Conservation (phyloP, 2,797 vertebrate genomes). For the Coregonus sp. region DNA sequence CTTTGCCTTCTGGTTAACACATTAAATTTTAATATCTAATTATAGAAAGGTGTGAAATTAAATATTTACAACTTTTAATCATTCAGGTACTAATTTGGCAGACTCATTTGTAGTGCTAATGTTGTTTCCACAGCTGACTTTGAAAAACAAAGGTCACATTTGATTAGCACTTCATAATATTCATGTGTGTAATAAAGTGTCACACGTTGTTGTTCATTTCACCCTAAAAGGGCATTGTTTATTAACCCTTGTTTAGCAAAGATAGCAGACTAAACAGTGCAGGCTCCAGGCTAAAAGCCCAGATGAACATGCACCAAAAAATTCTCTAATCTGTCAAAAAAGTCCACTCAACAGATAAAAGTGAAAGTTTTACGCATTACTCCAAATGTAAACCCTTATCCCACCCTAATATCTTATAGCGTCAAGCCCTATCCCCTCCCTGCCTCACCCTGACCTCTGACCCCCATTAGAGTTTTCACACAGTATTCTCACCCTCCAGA, state of each 20-base stretch:
- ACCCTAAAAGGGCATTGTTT: neutral
- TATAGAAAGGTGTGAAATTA: constrained; percentile 68
- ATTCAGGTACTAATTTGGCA: constrained; percentile 54
- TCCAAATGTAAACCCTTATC: neutral
- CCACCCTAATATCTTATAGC: neutral
- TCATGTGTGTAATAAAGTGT: neutral
- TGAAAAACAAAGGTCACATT: constrained; percentile 38
- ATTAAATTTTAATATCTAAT: constrained; percentile 79
- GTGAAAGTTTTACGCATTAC: neutral
- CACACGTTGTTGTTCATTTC: neutral
- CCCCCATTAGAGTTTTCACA: constrained; percentile 39
- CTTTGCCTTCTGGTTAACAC: constrained; percentile 63
- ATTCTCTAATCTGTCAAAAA: neutral
- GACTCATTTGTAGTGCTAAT: constrained; percentile 44
- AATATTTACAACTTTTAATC: constrained; percentile 71
- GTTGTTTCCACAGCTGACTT: constrained; percentile 27
- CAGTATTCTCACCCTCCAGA: constrained; percentile 16
- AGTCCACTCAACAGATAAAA: neutral
- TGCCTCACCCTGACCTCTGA: constrained; percentile 33
- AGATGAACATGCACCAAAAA: neutral
- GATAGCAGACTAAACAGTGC: neutral
- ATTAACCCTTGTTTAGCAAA: neutral
- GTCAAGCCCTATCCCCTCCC: neutral
- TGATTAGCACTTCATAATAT: constrained; percentile 1
- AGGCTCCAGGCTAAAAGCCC: neutral